Evolutionary conservation across 2,113 vertebrate species (phyloP).

Genomic region (Numida meleagris): DNA sequence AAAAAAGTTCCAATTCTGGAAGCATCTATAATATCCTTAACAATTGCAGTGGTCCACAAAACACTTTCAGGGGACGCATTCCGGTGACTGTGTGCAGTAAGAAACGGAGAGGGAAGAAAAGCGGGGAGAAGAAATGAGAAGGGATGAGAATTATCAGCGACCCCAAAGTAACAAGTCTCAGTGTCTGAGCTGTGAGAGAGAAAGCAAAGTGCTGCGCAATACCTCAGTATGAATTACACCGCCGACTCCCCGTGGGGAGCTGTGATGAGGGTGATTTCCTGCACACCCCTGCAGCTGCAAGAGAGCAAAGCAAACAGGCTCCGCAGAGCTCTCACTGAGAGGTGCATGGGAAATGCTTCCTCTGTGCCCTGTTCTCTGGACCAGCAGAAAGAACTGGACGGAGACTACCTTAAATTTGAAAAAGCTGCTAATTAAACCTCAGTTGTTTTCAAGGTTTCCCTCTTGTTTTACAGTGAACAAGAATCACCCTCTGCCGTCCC

Average conservation of each 20-base stretch:
- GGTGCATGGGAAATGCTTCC: background rate
- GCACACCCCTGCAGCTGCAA: background rate
- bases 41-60: background rate
- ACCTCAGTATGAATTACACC: background rate
- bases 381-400: background rate
- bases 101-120: background rate
- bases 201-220: background rate
- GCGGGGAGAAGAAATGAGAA: background rate
- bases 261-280: background rate
- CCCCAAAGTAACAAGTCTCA: background rate
- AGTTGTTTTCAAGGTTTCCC: background rate
- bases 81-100: background rate
- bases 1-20: background rate
- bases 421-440: background rate
- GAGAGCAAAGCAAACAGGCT: background rate
- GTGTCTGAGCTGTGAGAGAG: background rate
- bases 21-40: background rate
- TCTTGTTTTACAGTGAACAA: rapidly evolving
- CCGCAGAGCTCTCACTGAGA: background rate
- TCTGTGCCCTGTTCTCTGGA: rapidly evolving
- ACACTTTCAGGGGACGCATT: background rate
- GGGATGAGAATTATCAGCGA: background rate
- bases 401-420: background rate
- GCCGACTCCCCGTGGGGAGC: rapidly evolving
- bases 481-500: background rate